These are phyloP conservation scores for Aurelia sp. DNA, from an alignment of 30 jellyfish, hydroid and myxozoan species.

Conservation along the genomic window DNA sequence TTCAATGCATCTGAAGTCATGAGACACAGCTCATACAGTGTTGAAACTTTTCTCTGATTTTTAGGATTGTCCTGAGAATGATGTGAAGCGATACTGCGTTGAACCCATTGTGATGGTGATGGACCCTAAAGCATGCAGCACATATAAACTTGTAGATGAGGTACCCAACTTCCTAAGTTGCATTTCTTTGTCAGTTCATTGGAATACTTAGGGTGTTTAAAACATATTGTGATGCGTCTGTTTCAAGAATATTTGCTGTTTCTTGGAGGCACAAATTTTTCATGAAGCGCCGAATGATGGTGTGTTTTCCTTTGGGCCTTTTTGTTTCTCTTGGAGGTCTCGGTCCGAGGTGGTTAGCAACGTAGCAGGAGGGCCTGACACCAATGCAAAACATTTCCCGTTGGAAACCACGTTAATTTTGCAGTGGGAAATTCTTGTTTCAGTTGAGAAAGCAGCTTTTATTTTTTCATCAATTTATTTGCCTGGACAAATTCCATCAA, in stretches of 20 bases:
- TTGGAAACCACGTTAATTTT: no score
- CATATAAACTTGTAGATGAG: constrained; percentile 15
- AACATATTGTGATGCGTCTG: no score
- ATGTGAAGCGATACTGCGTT: constrained; percentile 16
- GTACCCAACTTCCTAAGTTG: background rate
- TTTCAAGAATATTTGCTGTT: no score
- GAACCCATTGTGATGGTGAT: background rate
- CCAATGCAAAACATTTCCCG: background rate
- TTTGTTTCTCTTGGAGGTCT: constrained; percentile 27
- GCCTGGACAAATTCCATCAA: no score
- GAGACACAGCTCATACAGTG: background rate
- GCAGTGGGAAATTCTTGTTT: no score
- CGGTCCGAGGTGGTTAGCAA: constrained; percentile 38
- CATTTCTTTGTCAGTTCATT: no score
- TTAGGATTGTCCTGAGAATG: constrained; percentile 15
- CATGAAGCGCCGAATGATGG: no score
- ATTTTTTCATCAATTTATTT: no score
- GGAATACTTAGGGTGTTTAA: no score
- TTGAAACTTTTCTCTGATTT: background rate
- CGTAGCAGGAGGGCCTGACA: constrained; percentile 6
- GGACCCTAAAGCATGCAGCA: background rate
- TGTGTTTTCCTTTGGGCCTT: background rate
- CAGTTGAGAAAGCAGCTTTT: no score
- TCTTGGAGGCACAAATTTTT: background rate
- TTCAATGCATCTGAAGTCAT: no score